Percentiles rank a stretch among this genome's conserved stretches.
phyloP scores from a whole-genome alignment of 2,797 vertebrate species.

The Bradypodion pumilum region DNA sequence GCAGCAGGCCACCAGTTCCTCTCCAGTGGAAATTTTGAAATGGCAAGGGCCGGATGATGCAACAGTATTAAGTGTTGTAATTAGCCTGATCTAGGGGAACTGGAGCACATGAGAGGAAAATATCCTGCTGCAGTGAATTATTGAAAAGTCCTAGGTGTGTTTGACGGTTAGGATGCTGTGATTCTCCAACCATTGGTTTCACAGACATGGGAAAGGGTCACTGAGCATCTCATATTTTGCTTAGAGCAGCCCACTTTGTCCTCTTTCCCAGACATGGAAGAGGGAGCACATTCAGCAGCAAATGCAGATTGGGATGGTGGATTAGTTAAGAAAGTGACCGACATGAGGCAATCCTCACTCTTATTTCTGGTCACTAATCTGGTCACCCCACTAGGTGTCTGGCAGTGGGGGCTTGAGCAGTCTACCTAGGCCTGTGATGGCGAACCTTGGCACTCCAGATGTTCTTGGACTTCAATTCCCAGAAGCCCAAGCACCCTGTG shows the following conservation, averaged over 20 bases:
- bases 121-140: neutral
- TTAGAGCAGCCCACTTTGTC: neutral
- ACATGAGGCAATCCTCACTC: too few relatives aligned
- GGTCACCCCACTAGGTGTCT: too few relatives aligned
- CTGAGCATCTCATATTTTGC: neutral
- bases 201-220: neutral
- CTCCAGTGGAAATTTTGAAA: neutral
- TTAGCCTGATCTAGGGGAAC: neutral
- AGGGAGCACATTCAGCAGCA: too few relatives aligned
- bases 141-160: neutral
- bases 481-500: too few relatives aligned
- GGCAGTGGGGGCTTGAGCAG: too few relatives aligned
- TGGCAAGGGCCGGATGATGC: neutral
- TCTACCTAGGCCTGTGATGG: too few relatives aligned
- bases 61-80: neutral
- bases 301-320: neutral
- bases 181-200: neutral
- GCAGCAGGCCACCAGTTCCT: neutral
- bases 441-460: too few relatives aligned
- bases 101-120: neutral
- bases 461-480: too few relatives aligned
- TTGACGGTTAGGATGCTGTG: neutral
- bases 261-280: neutral
- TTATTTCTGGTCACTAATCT: too few relatives aligned
- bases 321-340: neutral